Base-by-base conservation (phyloP, 2,888 invertebrate species). In the Atethmia centrago region DNA sequence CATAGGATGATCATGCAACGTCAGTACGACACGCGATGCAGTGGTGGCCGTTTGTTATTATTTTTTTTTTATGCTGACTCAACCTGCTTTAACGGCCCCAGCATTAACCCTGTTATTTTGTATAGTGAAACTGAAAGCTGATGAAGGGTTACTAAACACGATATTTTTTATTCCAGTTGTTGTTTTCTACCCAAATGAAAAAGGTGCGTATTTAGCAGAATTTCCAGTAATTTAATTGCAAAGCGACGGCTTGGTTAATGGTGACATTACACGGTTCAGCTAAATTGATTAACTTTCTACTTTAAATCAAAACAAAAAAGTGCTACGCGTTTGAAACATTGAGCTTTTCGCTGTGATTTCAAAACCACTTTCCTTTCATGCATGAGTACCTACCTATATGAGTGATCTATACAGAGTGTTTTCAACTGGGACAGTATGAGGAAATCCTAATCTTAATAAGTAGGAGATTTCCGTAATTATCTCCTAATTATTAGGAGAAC, bases 151-250 rank as follows among this genome's bases (percentile, higher is more conserved):
- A 45, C 28, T 76, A 77, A 77, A 58, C 42, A 31, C 1, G 1
- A 28, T 28, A 8, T 62, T 81, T 76, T 71, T 72, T 45, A 14
- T 79, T 79, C 36, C 79, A 79, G 79, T 62, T 19, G n/a, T 75
- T 16, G 56, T 80, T 63, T 70, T 49, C 55, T 53, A 55, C 28
- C 79, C 56, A 14, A 40, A 9, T 36, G 62, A 79, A 70, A 80
- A 58, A 79, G 75, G 79, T 79, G 40, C 0, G 79, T 68, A 77
- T 14, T n/a, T n/a, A 4, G 7, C 12, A 16, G 45, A 62, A n/a
- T 62, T 40, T 21, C 7, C 0, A 12, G 28, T 51, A 25, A 53
- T 2, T 53, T 31, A 2, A 19, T 25, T 70, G 3, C n/a, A 42
- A 25, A 49, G 16, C 21, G 5, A n/a, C 3, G 14, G 28, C 9